Base-by-base conservation (phyloP, 2,113 vertebrate genomes). In the Odontophorus gujanensis region DNA sequence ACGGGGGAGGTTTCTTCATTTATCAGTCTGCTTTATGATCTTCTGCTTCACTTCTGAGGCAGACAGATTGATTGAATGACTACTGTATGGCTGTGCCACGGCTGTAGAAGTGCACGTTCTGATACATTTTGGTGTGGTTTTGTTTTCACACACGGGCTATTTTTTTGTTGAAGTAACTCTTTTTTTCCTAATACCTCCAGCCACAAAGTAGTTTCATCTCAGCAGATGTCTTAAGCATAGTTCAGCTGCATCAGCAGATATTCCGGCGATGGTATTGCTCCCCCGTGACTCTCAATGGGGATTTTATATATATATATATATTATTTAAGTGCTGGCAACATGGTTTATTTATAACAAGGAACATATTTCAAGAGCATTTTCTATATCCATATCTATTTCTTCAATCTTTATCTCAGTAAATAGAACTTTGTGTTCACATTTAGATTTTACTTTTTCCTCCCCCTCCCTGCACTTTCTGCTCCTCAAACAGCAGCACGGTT, bases 291-390 rank as follows among this genome's bases (percentile, higher is more conserved):
- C 81, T 36, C 72, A 95, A 91, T 76, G 88, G 85, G 80, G 93
- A 87, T 97, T 97, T 97, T 78, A 85, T 63, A 26, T 78, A 82
- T 71, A 50, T 59, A 22, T 83, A 87, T 95, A 85, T 79, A 51
- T 95, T 95, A 94, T 93, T 96, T 97, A 96, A 97, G 87, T 94
- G 89, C 91, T 97, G 96, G 97, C 97, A 96, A 95, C 91, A 90
- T 45, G 63, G 85, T 97, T 96, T 97, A 95, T 96, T 96, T 97
- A 94, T 97, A 98, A 98, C 91, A 95, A 97, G 96, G 93, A 97
- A 97, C 93, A 97, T 95, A 97, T 96, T 97, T 98, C 94, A 97
- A 96, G 95, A 90, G 51, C 85, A 80, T 96, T 97, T 97, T 92
- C 94, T 95, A 77, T 42, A 34, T 95, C 81, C 85, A 57, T 97